A percentile compares a stretch with the other conserved stretches of the same genome.
Conservation (phyloP, 2,113 vertebrate species). For the Pteropus alecto region DNA sequence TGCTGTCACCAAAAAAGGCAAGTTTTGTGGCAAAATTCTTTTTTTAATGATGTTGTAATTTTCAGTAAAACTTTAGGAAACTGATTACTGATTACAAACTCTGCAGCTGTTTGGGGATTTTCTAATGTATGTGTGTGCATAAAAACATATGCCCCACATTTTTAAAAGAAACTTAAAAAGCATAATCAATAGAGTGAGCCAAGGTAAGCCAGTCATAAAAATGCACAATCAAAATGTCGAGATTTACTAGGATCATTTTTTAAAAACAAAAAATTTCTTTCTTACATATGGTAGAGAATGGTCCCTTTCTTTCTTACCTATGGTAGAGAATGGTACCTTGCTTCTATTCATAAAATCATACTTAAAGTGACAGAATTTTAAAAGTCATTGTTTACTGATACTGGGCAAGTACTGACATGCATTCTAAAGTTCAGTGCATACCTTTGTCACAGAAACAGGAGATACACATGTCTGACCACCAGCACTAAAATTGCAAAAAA, state of each 20-base stretch:
- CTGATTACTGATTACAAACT: background rate
- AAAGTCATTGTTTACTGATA: background rate
- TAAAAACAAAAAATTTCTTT: background rate
- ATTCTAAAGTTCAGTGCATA: slow-evolving; percentile 69
- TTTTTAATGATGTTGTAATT: slow-evolving; percentile 11
- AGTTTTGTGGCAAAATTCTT: slow-evolving; percentile 17
- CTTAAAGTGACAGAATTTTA: background rate
- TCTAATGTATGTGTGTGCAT: background rate
- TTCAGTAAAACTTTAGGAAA: background rate
- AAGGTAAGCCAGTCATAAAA: background rate
- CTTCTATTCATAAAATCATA: slow-evolving; percentile 18
- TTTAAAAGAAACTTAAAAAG: slow-evolving; percentile 7
- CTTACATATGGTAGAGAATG: background rate
- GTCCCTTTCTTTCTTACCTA: background rate
- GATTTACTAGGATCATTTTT: background rate
- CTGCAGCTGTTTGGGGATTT: slow-evolving; percentile 12
- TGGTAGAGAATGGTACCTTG: background rate
- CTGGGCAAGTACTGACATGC: background rate
- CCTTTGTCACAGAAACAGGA: slow-evolving; percentile 91
- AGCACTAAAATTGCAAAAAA: slow-evolving; percentile 98
- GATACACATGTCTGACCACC: slow-evolving; percentile 97
- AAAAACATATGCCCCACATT: background rate
- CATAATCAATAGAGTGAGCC: background rate
- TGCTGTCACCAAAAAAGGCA: background rate
- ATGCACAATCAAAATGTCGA: background rate